Evolutionary conservation across 2,797 vertebrate genomes (phyloP), one percentile per base, ranked within the genome.

Genomic region (Pseudochirops cupreus): DNA sequence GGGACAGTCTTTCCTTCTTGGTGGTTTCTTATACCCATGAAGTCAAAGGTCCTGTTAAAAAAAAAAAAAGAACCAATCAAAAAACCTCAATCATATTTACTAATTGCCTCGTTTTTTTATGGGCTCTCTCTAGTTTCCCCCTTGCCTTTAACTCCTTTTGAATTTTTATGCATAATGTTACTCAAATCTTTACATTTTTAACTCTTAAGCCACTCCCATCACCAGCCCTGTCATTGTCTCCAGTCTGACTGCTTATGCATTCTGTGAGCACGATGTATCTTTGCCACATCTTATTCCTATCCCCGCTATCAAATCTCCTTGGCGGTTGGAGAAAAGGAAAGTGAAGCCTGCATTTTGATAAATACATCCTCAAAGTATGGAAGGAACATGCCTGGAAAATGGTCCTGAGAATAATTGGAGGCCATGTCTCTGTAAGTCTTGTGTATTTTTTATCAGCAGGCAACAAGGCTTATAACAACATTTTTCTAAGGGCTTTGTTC

Each of bases 401-500:
- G 97, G 92, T 58, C 12, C 91, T 92, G 89, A 59, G 74, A 98
- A 91, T 97, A 95, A 96, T 97, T 93, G 91, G 92, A 54, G 67
- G 74, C 89, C 62, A 58, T 82, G 74, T 94, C 89, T 97, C 97
- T 96, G 90, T 96, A 97, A 95, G 87, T 39, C 91, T 55, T 0
- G 0, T 96, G 97, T 97, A 94, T 97, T 96, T 97, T 96, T 96
- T 97, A 98, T 93, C 95, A 94, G 95, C 91, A 90, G 94, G 94
- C 93, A 94, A 94, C 96, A 95, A 96, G 91, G 92, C 96, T 97
- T 97, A 91, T 97, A 96, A 93, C 90, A 93, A 96, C 96, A 93
- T 97, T 97, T 97, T 98, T 97, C 96, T 97, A 95, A 92, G 94
- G 55, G 93, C 94, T 96, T 74, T 91, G 54, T 92, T 97, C 96